These are phyloP conservation scores for Mustelus asterias DNA, from an alignment of 2,113 vertebrate genomes.

Conservation along the genomic window DNA sequence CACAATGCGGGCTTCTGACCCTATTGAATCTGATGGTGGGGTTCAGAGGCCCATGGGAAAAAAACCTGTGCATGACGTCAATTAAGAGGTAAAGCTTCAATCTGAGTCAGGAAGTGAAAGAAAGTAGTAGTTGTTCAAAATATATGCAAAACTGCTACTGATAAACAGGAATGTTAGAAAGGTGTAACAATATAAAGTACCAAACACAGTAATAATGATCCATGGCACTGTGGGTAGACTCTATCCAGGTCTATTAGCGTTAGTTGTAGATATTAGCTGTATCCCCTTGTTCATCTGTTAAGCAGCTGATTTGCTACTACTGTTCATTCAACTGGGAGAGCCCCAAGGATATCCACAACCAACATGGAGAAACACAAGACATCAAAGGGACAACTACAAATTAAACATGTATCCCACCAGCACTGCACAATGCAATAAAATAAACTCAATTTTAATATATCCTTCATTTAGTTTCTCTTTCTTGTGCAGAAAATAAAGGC, in stretches of 20 bases:
- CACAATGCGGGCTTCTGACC: too few relatives aligned
- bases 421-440: not conserved
- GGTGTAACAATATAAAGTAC: not conserved
- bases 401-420: not conserved
- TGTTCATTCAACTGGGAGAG: too few relatives aligned
- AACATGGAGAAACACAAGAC: not conserved
- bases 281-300: not conserved
- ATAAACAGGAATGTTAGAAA: not conserved
- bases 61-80: not conserved
- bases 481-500: too few relatives aligned
- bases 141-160: not conserved
- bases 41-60: too few relatives aligned
- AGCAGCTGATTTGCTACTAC: not conserved
- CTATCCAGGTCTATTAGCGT: not conserved
- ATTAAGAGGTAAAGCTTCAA: not conserved
- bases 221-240: too few relatives aligned
- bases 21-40: too few relatives aligned
- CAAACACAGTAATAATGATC: not conserved
- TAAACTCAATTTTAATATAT: too few relatives aligned
- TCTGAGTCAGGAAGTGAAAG: not conserved
- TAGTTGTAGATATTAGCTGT: not conserved
- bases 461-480: too few relatives aligned
- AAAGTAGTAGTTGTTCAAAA: too few relatives aligned
- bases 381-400: not conserved
- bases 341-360: not conserved